These are phyloP conservation scores for Nestor notabilis DNA, from an alignment of 2,113 vertebrate species.

Conservation along the genomic window DNA sequence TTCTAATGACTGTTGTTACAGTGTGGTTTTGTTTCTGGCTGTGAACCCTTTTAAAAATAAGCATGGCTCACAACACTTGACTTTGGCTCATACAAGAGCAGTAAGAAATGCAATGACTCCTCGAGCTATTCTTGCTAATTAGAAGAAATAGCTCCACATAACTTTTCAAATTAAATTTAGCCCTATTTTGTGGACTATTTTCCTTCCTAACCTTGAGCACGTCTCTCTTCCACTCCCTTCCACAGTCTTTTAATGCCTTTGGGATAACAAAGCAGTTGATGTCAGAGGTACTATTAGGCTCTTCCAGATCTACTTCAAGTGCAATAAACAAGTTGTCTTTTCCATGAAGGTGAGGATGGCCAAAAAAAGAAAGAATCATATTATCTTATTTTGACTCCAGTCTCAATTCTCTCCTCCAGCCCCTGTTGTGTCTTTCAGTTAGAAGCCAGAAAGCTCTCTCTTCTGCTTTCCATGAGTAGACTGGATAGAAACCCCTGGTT, in stretches of 20 bases:
- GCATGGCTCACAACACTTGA: background rate
- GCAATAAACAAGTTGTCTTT: constrained; percentile 29
- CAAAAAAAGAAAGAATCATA: background rate
- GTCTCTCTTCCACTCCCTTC: background rate
- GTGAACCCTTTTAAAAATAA: constrained; percentile 6
- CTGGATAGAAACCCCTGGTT: background rate
- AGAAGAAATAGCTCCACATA: background rate
- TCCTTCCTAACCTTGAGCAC: background rate
- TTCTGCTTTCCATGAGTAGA: background rate
- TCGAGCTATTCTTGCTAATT: constrained; percentile 13
- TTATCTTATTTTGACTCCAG: background rate
- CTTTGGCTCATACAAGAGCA: background rate
- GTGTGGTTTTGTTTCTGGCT: constrained; percentile 2
- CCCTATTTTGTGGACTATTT: background rate
- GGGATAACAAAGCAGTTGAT: background rate
- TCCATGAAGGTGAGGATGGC: background rate
- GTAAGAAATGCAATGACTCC: background rate
- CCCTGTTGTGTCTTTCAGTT: background rate
- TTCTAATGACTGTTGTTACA: background rate
- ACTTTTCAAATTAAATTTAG: background rate
- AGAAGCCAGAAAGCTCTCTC: background rate
- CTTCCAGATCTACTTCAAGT: background rate
- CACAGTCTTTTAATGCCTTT: background rate
- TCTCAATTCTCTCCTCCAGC: background rate
- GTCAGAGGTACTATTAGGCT: background rate